These are phyloP conservation scores for Heterohyrax brucei DNA, from an alignment of 2,797 vertebrate genomes.

Conservation along the genomic window DNA sequence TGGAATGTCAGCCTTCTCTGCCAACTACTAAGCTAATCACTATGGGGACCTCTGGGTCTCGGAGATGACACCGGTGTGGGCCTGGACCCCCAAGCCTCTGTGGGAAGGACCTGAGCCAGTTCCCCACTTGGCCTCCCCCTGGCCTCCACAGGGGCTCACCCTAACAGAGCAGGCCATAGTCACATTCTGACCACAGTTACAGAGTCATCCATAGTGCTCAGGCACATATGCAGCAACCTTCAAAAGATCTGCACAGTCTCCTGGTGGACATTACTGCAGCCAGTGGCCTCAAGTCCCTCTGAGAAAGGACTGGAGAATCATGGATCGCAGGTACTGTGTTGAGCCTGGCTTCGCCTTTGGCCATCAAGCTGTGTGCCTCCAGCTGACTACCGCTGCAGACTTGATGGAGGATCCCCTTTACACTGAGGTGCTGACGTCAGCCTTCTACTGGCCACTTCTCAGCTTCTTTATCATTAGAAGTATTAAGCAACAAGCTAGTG, in stretches of 20 bases:
- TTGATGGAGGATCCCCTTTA: slow-evolving; percentile 9
- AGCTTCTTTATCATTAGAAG: slow-evolving; percentile 32
- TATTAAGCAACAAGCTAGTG: not conserved
- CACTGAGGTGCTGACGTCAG: slow-evolving; percentile 23
- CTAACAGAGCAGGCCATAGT: not conserved
- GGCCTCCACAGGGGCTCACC: not conserved
- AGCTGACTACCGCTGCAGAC: slow-evolving; percentile 18
- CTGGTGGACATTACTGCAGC: not conserved
- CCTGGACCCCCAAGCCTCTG: not conserved
- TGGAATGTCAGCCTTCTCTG: not conserved
- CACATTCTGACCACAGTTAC: not conserved
- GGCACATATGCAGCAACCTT: not conserved
- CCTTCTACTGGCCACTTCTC: not conserved
- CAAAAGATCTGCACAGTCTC: not conserved
- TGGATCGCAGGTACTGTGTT: not conserved
- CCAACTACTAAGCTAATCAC: not conserved
- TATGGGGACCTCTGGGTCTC: not conserved
- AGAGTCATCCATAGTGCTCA: not conserved
- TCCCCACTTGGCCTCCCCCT: not conserved
- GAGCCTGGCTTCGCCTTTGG: slow-evolving; percentile 15
- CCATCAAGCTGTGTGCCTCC: not conserved
- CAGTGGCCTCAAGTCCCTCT: not conserved
- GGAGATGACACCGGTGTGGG: too few relatives aligned
- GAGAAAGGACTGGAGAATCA: not conserved
- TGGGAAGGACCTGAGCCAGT: not conserved